phyloP scores from a whole-genome alignment of 2,797 vertebrate species.

The Enteromius treurensis region DNA sequence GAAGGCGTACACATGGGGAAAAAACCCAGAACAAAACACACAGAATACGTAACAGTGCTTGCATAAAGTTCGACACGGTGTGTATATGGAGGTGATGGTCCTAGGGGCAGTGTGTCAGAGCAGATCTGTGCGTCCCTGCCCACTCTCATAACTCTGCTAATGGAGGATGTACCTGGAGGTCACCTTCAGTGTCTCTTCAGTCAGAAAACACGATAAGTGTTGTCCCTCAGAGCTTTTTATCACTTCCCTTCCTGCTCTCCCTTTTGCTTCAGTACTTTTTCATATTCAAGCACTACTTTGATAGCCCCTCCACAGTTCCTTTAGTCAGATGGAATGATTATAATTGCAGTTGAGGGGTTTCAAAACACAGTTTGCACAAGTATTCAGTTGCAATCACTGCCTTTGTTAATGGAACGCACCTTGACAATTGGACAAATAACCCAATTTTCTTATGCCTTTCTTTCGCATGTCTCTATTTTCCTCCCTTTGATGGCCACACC shows the following conservation, averaged over 20 bases:
- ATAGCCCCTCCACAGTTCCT: background rate
- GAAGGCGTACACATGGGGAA: too few species aligned
- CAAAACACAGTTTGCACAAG: slow-evolving; percentile 13
- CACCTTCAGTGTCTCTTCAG: slow-evolving; percentile 30
- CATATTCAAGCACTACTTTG: slow-evolving; percentile 12
- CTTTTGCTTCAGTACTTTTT: slow-evolving; percentile 12
- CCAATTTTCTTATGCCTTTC: background rate
- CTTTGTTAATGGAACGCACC: slow-evolving; percentile 38
- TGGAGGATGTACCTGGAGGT: slow-evolving; percentile 39
- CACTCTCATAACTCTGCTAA: slow-evolving; percentile 36
- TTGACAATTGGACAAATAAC: slow-evolving; percentile 28
- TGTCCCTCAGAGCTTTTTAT: slow-evolving; percentile 33
- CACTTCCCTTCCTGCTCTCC: background rate
- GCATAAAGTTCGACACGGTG: background rate
- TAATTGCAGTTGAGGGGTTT: slow-evolving; percentile 29
- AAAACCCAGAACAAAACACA: too few species aligned
- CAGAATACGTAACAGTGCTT: background rate
- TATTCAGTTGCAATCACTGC: slow-evolving; percentile 11
- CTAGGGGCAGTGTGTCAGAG: slow-evolving; percentile 34
- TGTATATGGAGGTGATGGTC: background rate
- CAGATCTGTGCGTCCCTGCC: slow-evolving; percentile 27
- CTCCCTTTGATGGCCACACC: slow-evolving; percentile 25
- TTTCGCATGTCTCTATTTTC: slow-evolving; percentile 13
- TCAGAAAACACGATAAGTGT: slow-evolving; percentile 45
- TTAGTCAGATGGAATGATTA: background rate